These are phyloP conservation scores for Ernsta delagoae DNA, from an alignment of 2,888 invertebrate species.

Conservation along the genomic window DNA sequence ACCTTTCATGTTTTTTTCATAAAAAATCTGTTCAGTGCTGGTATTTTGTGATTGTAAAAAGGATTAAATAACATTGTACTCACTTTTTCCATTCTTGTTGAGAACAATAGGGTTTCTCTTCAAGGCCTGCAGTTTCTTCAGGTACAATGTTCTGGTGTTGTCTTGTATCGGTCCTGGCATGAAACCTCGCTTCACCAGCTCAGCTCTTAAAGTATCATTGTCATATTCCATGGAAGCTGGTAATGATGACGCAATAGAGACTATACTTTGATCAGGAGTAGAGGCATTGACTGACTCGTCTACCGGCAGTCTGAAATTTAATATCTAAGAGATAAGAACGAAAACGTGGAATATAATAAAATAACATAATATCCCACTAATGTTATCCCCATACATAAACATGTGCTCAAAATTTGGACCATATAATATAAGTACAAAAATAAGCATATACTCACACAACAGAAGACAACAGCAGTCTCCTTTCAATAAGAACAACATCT, in stretches of 20 bases:
- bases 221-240: constrained; percentile 88
- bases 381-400: too few species aligned
- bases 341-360: too few species aligned
- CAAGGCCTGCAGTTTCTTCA: constrained; percentile 88
- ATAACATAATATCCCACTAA: too few species aligned
- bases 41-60: too few species aligned
- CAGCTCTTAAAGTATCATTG: constrained; percentile 86
- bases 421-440: constrained; percentile 13
- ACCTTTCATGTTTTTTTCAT: too few species aligned
- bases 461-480: constrained; percentile 82
- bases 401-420: too few species aligned
- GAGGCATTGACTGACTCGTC: constrained; percentile 60
- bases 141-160: constrained; percentile 90
- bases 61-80: constrained; percentile 44
- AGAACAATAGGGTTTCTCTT: constrained; percentile 63
- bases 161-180: constrained; percentile 92
- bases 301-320: constrained; percentile 62
- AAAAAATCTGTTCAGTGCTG: too few species aligned
- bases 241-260: constrained; percentile 82
- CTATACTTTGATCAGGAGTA: constrained; percentile 62
- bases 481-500: constrained; percentile 88
- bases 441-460: constrained; percentile 73
- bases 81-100: constrained; percentile 57
- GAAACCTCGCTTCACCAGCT: constrained; percentile 87
- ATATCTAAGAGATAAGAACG: too few species aligned